Base-by-base conservation (phyloP, 2,888 invertebrate species). In the Artemia sinica region DNA sequence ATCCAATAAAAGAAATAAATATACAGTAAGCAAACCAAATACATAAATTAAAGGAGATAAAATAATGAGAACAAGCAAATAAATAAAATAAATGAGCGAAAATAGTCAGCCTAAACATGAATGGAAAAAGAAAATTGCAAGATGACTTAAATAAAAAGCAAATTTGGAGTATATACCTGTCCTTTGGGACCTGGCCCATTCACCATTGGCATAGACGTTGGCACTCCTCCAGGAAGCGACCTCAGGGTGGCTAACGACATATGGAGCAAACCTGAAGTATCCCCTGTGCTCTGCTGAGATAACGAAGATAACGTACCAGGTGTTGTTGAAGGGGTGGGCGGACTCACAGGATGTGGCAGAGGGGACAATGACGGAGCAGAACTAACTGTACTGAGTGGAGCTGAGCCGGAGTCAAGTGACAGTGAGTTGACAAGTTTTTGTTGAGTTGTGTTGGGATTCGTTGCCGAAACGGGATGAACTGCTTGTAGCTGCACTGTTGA, bases 311-410 rank as follows among this genome's bases (percentile, higher is more conserved):
- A 58, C 28, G 49, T 68, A 49, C 63, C 67, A 18, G 50, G 13
- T n/a, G 69, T 66, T 50, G 67, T 52, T 65, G 71, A 68, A 28
- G 48, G 69, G 63, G 52, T 65, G 49, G 69, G 71, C 18, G 68
- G 70, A 50, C 70, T 70, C 65, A 67, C 66, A 67, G 66, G 68
- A 50, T 67, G 66, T 49, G 72, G 69, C 67, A 71, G 68, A 41
- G 69, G 70, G 66, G 72, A 71, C 66, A 73, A 82, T 72, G 83
- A 82, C 28, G 83, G 81, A 71, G 81, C 80, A 75, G 82, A 82
- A 76, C 82, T 82, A 67, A 82, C 80, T 72, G 79, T 78, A 65
- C 79, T 77, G 12, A 79, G 79, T 6, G 80, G 79, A n/a, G 75
- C 74, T 10, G 74, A 73, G 10, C 41, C 67, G 8, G 70, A 70